A percentile compares a stretch with the other conserved stretches of the same genome.
These are phyloP conservation scores for Crotalus horridus DNA, from an alignment of 2,113 vertebrate genomes.

Conservation along the genomic window DNA sequence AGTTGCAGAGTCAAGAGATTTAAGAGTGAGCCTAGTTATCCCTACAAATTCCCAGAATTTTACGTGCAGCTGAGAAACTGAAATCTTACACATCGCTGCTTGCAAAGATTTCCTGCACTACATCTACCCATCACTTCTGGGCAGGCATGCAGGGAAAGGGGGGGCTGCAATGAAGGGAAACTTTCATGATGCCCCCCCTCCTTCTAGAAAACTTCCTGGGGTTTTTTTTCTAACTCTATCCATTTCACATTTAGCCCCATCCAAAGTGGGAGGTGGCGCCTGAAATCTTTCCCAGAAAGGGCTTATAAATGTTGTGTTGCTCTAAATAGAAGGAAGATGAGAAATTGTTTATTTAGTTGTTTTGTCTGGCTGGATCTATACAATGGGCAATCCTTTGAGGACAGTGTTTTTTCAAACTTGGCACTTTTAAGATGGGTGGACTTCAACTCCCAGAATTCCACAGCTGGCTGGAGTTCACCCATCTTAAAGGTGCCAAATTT, in stretches of 20 bases:
- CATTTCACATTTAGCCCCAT: background rate
- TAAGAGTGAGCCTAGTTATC: background rate
- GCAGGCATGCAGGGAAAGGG: background rate
- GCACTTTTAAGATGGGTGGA: background rate
- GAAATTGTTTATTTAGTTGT: background rate
- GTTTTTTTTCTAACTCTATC: background rate
- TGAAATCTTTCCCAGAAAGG: background rate
- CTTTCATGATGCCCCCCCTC: background rate
- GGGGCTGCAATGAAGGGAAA: background rate
- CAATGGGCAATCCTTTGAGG: background rate
- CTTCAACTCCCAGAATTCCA: background rate
- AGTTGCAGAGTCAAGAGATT: background rate
- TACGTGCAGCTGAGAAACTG: background rate
- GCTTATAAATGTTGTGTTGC: background rate
- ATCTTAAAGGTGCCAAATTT: background rate
- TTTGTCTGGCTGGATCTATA: background rate
- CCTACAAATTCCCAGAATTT: background rate
- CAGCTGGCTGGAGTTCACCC: background rate
- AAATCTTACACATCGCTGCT: background rate
- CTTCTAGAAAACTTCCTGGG: background rate
- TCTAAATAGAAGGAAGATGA: background rate
- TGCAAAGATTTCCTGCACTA: background rate
- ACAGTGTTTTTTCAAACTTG: background rate
- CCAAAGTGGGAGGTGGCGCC: background rate
- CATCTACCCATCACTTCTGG: background rate